Evolutionary conservation across 2,113 vertebrate species (phyloP).

Genomic region (Butastur rufipennis): DNA sequence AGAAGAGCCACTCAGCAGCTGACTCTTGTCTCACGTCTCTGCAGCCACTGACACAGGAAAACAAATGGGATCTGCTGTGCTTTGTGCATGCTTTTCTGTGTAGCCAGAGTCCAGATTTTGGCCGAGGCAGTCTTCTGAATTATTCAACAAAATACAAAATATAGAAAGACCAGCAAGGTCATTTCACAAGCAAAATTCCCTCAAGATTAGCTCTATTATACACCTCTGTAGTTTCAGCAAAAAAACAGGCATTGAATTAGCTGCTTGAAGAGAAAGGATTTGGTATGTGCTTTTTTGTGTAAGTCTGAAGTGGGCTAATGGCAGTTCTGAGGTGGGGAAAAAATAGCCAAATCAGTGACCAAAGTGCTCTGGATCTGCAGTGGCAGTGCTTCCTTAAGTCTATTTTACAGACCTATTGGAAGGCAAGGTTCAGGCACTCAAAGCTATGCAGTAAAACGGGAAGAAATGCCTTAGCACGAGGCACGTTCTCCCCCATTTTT

Average conservation of each 20-base stretch:
- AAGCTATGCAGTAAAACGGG: neutral
- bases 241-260: neutral
- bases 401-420: neutral
- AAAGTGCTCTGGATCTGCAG: neutral
- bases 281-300: neutral
- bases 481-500: rapidly evolving
- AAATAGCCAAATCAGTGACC: neutral
- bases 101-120: neutral
- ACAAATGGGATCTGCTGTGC: neutral
- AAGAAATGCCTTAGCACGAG: neutral
- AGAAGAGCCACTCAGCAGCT: neutral
- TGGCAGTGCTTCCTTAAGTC: neutral
- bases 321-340: neutral
- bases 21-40: neutral
- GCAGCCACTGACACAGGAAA: neutral
- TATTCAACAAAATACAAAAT: neutral
- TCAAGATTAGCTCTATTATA: neutral
- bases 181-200: neutral
- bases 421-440: neutral
- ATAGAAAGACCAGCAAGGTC: neutral
- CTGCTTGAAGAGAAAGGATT: neutral
- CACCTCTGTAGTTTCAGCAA: neutral
- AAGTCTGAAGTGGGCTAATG: neutral
- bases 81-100: neutral
- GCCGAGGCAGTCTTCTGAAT: neutral